phyloP scores from a whole-genome alignment of 1,140 invertebrate genomes.

The Leptonema lineaticorne region DNA sequence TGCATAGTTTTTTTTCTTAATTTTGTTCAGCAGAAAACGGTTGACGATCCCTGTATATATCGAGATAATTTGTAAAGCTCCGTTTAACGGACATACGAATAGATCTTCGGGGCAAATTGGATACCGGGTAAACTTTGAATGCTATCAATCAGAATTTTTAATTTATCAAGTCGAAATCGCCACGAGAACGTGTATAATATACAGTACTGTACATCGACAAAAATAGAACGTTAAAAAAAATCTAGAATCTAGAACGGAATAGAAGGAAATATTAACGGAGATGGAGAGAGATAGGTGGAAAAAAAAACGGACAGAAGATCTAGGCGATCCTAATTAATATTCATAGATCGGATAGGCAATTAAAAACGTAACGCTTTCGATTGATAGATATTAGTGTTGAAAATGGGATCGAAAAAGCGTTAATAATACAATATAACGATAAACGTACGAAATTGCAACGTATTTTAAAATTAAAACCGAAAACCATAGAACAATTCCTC shows the following conservation, averaged over 20 bases:
- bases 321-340: neutral
- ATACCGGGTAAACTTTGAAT: constrained; percentile 26
- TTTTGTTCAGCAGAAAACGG: too few relatives aligned
- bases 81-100: constrained; percentile 19
- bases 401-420: neutral
- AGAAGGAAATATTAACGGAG: too few relatives aligned
- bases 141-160: constrained; percentile 26
- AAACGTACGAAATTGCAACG: neutral
- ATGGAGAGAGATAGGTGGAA: too few relatives aligned
- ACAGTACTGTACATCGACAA: constrained; percentile 4
- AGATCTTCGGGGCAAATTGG: constrained; percentile 29
- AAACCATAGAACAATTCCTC: constrained; percentile 39
- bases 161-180: constrained; percentile 14
- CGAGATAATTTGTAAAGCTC: constrained; percentile 15
- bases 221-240: too few relatives aligned
- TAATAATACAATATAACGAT: neutral
- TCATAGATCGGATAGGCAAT: constrained; percentile 14
- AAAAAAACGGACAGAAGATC: too few relatives aligned
- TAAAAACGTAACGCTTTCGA: constrained; percentile 7
- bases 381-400: neutral
- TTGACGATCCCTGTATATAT: constrained; percentile 6
- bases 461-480: too few relatives aligned
- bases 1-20: too few relatives aligned
- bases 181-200: neutral
- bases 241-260: too few relatives aligned